Evolutionary conservation across 2,888 invertebrate species (phyloP), one percentile per base, ranked within the genome.

Genomic region (Lepidonotus clava): DNA sequence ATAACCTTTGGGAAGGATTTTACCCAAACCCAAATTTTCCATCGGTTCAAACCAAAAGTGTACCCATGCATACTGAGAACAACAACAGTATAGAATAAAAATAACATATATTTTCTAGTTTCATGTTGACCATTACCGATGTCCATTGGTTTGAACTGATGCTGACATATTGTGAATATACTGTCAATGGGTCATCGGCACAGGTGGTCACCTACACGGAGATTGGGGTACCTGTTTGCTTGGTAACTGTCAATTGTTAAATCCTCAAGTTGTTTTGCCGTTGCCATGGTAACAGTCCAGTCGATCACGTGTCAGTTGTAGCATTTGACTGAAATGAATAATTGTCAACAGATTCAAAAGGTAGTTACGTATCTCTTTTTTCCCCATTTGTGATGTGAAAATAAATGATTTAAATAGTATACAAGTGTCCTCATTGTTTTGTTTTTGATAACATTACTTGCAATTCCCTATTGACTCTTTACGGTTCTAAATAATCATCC

Each of bases 351-450:
- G 14, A 46, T 80, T 46, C n/a, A 71, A 4, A 71, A 51, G 24
- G 80, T 80, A 80, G 80, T 80, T 80, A 46, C 80, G 80, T 80
- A 51, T 80, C 5, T 80, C 28, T 80, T 28, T 80, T 80, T 46
- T 80, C 34, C 51, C 46, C 51, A 80, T 46, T 80, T 80, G 80
- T 80, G 80, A 80, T 80, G 80, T 80, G 80, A 51, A 80, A 80
- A 80, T 80, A 80, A 80, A 80, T 80, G 80, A 46, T 80, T 80
- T 41, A n/a, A 80, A 80, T 51, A 80, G 46, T 80, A 51, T 14
- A 32, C 21, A 14, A 14, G 14, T 51, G 14, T 21, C 21, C 51
- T 51, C 51, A 14, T 51, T 51, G 51, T 51, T 21, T 51, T 51
- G 14, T 51, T 51, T 51, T 14, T 51, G 21, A 51, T n/a, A n/a